phyloP scores from a whole-genome alignment of 2,888 invertebrate species.

The Imbricaverruca yamaguchii region DNA sequence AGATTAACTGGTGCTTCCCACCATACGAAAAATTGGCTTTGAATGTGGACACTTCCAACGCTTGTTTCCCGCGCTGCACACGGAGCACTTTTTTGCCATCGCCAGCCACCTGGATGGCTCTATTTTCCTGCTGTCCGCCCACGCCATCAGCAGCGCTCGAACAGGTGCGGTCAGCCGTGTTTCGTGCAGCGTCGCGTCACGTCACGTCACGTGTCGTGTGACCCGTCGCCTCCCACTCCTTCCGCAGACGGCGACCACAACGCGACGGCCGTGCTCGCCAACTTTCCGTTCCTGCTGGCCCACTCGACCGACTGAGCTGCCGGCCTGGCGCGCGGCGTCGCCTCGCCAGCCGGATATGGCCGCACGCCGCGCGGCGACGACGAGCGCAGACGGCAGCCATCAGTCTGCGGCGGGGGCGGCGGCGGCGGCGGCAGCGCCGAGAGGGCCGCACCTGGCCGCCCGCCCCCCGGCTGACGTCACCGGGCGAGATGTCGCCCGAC shows the following conservation, averaged over 20 bases:
- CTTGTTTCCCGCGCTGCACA: too few species aligned
- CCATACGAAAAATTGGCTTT: too few species aligned
- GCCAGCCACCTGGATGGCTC: too few species aligned
- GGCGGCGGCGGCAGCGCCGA: background rate
- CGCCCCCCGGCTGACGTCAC: background rate
- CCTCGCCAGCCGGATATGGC: background rate
- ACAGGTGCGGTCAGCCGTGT: background rate
- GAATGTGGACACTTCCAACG: too few species aligned
- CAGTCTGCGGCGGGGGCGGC: background rate
- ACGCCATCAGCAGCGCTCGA: too few species aligned
- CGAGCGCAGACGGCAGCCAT: background rate
- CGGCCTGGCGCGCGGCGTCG: background rate
- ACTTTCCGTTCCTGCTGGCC: background rate
- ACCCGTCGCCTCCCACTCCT: background rate
- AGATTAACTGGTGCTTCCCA: too few species aligned
- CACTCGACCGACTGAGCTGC: background rate
- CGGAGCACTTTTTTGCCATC: too few species aligned
- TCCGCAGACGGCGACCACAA: background rate
- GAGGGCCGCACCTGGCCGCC: background rate
- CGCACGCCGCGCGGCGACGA: background rate
- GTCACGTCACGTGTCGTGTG: background rate
- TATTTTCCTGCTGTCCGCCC: too few species aligned
- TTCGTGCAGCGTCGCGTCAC: background rate
- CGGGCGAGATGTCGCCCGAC: too few species aligned
- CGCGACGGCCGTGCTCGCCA: conserved; percentile 1